Conservation (phyloP, 2,113 vertebrate genomes). For the Pituophis catenifer region DNA sequence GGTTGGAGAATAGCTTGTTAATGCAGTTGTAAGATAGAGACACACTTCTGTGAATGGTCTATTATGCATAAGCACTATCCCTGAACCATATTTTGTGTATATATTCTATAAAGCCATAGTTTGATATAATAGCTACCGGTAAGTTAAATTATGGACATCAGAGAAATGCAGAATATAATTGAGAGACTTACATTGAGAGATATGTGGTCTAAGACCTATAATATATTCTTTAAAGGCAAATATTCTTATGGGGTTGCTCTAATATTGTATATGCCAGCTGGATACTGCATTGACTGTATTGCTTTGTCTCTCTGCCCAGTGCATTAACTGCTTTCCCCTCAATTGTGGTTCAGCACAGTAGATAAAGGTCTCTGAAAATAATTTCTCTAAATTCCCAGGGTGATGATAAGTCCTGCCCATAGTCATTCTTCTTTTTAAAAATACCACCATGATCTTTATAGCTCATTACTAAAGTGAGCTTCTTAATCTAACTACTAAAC, state of each 20-base stretch:
- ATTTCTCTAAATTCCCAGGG: neutral
- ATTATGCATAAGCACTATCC: too few relatives aligned
- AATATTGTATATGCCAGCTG: neutral
- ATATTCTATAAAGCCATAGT: neutral
- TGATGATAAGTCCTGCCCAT: neutral
- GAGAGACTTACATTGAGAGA: neutral
- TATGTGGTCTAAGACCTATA: neutral
- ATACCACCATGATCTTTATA: neutral
- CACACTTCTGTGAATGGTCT: too few relatives aligned
- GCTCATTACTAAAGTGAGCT: neutral
- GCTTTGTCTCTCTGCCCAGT: neutral
- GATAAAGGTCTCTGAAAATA: neutral
- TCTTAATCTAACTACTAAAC: neutral
- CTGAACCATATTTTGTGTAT: neutral
- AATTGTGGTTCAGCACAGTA: neutral
- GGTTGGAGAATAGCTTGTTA: too few relatives aligned
- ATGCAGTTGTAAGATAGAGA: too few relatives aligned
- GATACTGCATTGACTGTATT: neutral
- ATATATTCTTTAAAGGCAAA: neutral
- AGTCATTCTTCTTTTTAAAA: neutral
- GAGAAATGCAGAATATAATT: neutral
- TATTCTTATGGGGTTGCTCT: neutral
- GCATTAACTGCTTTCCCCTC: too few relatives aligned
- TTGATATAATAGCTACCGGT: neutral
- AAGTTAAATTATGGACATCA: neutral